These are phyloP conservation scores for Darevskia mixta DNA, from an alignment of 2,797 vertebrate genomes.

Conservation along the genomic window DNA sequence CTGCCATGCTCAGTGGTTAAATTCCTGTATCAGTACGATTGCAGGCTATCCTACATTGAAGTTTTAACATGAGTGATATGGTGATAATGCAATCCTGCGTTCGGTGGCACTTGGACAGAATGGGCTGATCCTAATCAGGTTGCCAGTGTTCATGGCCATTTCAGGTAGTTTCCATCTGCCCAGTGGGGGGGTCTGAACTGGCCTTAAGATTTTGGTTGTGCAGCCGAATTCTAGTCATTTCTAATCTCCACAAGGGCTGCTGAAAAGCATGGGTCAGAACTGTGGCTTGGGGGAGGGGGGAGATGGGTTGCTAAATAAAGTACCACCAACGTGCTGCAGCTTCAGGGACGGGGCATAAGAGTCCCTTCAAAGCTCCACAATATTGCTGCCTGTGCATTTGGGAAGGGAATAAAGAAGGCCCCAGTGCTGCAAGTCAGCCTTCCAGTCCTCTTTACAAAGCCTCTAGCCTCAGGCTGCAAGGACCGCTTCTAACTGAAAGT, in stretches of 20 bases:
- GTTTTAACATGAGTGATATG: not conserved
- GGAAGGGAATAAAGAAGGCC: constrained; percentile 33
- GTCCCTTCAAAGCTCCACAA: not conserved
- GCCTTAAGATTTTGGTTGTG: not conserved
- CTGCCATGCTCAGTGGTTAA: not conserved
- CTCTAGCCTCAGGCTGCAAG: constrained; percentile 44
- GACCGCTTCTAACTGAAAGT: constrained; percentile 31
- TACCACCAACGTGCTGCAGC: not conserved
- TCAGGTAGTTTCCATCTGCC: not conserved
- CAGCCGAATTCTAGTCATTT: not conserved
- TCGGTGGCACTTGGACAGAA: not conserved
- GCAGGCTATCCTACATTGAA: not conserved
- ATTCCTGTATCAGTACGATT: not conserved
- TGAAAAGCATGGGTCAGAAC: not conserved
- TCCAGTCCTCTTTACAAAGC: constrained; percentile 37
- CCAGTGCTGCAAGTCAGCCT: constrained; percentile 21
- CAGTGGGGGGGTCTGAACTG: not conserved
- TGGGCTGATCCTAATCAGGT: not conserved
- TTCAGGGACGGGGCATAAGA: constrained; percentile 1
- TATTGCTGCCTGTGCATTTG: constrained; percentile 17
- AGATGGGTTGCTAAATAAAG: not conserved
- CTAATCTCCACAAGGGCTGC: not conserved
- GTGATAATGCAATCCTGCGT: not conserved
- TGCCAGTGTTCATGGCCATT: too few relatives aligned
- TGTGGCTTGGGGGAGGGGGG: not conserved